These are phyloP conservation scores for Falco columbarius DNA, from an alignment of 2,797 vertebrate species.

Conservation along the genomic window DNA sequence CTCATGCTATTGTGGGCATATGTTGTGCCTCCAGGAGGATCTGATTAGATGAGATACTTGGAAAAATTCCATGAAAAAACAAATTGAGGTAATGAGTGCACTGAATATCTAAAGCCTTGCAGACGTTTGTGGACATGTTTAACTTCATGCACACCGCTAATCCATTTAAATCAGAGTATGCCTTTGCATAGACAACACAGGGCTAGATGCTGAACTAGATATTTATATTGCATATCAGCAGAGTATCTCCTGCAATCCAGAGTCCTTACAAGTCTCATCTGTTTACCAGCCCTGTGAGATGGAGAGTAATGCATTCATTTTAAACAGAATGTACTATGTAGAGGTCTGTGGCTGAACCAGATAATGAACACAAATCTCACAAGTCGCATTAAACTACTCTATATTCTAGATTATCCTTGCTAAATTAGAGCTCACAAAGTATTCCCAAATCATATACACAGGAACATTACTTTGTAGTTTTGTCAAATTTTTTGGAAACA, in stretches of 20 bases:
- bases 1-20: not conserved
- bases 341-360: not conserved
- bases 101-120: constrained; percentile 28
- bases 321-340: not conserved
- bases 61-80: constrained; percentile 46
- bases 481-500: not conserved
- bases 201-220: not conserved
- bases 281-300: not conserved
- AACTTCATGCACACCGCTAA: not conserved
- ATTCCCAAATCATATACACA: not conserved
- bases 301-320: not conserved
- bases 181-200: not conserved
- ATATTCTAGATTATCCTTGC: not conserved
- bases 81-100: constrained; percentile 54
- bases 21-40: constrained; percentile 44
- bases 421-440: not conserved
- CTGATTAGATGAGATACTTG: constrained; percentile 54
- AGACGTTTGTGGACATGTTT: constrained; percentile 38
- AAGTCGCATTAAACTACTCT: not conserved
- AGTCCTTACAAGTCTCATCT: not conserved
- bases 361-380: not conserved
- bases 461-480: not conserved
- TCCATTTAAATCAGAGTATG: constrained; percentile 19
- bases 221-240: not conserved
- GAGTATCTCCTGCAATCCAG: not conserved